phyloP scores from a whole-genome alignment of 2,113 vertebrate genomes.

The Elgaria multicarinata region DNA sequence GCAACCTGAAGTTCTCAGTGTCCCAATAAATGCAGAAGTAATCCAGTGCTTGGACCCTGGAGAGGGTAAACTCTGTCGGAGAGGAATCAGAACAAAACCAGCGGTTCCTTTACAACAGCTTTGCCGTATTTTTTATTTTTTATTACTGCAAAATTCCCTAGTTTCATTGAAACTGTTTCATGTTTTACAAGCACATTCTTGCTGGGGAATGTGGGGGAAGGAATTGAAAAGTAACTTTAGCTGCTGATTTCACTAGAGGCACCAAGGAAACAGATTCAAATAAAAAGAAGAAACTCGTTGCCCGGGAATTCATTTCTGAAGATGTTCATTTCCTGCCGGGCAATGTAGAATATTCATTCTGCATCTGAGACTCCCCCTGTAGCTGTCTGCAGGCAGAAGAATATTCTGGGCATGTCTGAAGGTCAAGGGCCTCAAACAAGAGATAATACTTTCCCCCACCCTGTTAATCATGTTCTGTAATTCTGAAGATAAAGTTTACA shows the following conservation, averaged over 20 bases:
- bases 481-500: slow-evolving; percentile 18
- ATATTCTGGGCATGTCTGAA: slow-evolving; percentile 29
- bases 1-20: neutral
- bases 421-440: slow-evolving; percentile 16
- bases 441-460: slow-evolving; percentile 27
- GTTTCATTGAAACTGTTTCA: neutral
- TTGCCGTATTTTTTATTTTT: slow-evolving; percentile 1
- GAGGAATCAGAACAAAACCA: neutral
- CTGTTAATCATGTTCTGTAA: neutral
- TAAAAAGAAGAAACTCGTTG: slow-evolving; percentile 3
- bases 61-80: neutral
- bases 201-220: too few species aligned
- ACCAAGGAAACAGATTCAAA: slow-evolving; percentile 10
- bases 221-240: neutral
- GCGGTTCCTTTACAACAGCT: neutral
- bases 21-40: neutral
- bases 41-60: too few species aligned
- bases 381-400: neutral
- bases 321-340: neutral
- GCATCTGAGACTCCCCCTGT: neutral
- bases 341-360: neutral
- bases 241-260: neutral
- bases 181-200: slow-evolving; percentile 9
- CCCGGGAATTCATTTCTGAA: slow-evolving; percentile 28
- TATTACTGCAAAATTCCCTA: neutral